Evolutionary conservation across 1,140 invertebrate genomes (phyloP).

Genomic region (Penaeus chinensis): DNA sequence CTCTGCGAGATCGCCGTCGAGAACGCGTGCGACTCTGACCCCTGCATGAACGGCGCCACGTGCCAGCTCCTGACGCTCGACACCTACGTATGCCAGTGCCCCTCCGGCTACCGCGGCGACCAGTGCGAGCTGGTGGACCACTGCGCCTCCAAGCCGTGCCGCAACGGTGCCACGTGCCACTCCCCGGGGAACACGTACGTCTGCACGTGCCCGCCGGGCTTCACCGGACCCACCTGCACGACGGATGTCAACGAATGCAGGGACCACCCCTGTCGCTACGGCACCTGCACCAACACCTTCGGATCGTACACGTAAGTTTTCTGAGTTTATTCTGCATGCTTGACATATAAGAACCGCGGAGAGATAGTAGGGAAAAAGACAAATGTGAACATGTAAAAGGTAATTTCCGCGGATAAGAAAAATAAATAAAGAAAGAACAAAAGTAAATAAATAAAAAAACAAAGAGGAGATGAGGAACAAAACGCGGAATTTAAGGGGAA

Average conservation of each 20-base stretch:
- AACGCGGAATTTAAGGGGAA: no score
- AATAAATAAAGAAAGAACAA: no score
- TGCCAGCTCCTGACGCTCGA: constrained; percentile 81
- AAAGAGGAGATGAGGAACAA: no score
- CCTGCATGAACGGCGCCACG: constrained; percentile 87
- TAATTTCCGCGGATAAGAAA: no score
- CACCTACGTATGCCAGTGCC: constrained; percentile 85
- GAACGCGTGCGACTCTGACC: constrained; percentile 89
- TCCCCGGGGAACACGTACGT: constrained; percentile 80
- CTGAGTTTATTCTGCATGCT: no score
- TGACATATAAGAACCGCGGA: no score
- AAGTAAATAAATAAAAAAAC: no score
- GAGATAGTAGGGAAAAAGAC: no score
- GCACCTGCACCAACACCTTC: constrained; percentile 86
- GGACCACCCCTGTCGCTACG: constrained; percentile 81
- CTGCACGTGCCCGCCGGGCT: constrained; percentile 88
- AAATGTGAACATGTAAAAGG: no score
- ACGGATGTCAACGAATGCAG: constrained; percentile 91
- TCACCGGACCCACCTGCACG: constrained; percentile 85
- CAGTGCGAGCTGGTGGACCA: constrained; percentile 89
- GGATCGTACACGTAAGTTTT: constrained; percentile 87
- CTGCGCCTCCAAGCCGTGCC: constrained; percentile 88
- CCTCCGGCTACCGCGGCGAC: constrained; percentile 81
- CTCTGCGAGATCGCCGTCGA: constrained; percentile 91
- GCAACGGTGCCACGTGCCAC: constrained; percentile 85